Base-by-base conservation (phyloP, 2,797 vertebrate genomes). In the Columba guinea region DNA sequence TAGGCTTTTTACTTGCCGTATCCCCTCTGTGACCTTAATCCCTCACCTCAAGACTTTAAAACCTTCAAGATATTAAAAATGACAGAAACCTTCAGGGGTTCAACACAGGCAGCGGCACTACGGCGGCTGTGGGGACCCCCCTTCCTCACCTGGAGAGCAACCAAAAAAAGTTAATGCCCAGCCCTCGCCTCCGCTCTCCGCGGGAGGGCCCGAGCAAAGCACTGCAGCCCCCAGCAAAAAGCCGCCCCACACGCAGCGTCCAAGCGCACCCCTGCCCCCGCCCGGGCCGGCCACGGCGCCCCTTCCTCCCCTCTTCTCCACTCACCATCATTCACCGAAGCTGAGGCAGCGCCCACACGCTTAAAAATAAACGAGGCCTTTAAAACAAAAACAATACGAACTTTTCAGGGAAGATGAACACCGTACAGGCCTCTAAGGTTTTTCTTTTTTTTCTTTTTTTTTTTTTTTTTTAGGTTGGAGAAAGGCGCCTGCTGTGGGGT, bases 401-500 rank as follows among this genome's bases (percentile, higher is more conserved):
- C 7, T 15, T 35, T 32, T 17, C 37, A 0, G 10, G 48, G 28
- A 46, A 63, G 64, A 20, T 11, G 20, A 60, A 46, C 13, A 9
- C 41, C 1, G 5, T 5, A 12, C 7, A 5, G 8, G 0, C 18
- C 8, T 1, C 1, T 46, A 46, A 19, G 9, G 46, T 13, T 17
- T 44, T 10, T 23, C 5, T 16, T 7, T 48, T 18, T 19, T 24
- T 32, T 13, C 22, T 21, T 16, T 7, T 5, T 3, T 3, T 8
- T 3, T 14, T 35, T 15, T 22, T 2, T 17, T n/a, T 8, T 4
- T 2, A 11, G 27, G 37, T 17, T 13, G 8, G 5, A 37, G 10
- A 17, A 32, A 15, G 3, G 10, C 18, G 3, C 0, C 1, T 0
- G 0, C 0, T 1, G 0, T 1, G 0, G 0, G 1, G 0, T 0